These are phyloP conservation scores for Triops longicaudatus DNA, from an alignment of 1,140 invertebrate species.

Conservation along the genomic window DNA sequence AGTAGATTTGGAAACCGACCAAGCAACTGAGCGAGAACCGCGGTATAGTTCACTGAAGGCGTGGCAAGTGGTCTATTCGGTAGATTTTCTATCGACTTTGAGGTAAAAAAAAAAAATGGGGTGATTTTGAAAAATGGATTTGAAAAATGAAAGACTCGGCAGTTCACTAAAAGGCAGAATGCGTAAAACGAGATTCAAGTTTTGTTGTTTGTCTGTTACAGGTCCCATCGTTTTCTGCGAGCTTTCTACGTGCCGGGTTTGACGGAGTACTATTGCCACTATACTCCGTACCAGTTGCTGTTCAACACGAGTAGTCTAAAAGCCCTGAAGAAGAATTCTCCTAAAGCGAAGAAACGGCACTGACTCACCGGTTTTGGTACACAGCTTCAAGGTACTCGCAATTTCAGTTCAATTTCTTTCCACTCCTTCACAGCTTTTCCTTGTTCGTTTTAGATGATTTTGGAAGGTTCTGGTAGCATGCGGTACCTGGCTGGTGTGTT, in stretches of 20 bases:
- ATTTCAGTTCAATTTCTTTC: too few species aligned
- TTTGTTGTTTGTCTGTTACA: too few species aligned
- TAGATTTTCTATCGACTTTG: slow-evolving; percentile 66
- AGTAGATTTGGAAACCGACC: slow-evolving; percentile 72
- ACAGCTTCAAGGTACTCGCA: too few species aligned
- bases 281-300: slow-evolving; percentile 71
- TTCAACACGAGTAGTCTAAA: background rate
- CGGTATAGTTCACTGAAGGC: slow-evolving; percentile 63
- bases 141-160: too few species aligned
- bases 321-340: background rate
- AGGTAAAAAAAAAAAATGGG: too few species aligned
- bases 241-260: slow-evolving; percentile 78
- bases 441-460: too few species aligned
- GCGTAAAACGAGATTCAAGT: too few species aligned
- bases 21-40: slow-evolving; percentile 62
- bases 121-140: too few species aligned
- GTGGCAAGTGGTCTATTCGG: slow-evolving; percentile 64
- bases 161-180: too few species aligned
- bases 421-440: too few species aligned
- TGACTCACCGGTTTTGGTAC: background rate
- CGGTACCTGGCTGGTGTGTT: too few species aligned
- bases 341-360: background rate
- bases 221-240: slow-evolving; percentile 67
- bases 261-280: slow-evolving; percentile 59
- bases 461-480: too few species aligned